A percentile compares a stretch with the other conserved stretches of the same genome.
These are phyloP conservation scores for Hedychridium roseum DNA, from an alignment of 2,888 invertebrate species.

Conservation along the genomic window DNA sequence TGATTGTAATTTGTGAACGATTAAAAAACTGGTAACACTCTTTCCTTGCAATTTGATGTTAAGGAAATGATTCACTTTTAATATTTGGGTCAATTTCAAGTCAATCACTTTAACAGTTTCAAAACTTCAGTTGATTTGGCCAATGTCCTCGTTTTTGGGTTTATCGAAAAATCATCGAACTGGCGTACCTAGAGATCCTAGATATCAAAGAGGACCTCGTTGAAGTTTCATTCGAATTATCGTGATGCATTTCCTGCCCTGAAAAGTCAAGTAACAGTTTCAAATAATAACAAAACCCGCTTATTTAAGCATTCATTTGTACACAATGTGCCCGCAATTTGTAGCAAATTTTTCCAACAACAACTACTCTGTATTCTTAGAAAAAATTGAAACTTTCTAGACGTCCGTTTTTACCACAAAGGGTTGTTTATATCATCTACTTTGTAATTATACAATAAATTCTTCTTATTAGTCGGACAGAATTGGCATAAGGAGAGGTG, in stretches of 20 bases:
- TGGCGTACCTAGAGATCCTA: constrained; percentile 32
- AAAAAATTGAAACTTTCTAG: neutral
- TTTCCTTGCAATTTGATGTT: neutral
- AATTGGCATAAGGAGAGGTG: neutral
- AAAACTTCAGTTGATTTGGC: too few species aligned
- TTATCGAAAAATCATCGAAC: constrained; percentile 24
- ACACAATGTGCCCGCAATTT: too few species aligned
- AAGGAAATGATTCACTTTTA: neutral
- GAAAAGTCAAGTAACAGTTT: constrained; percentile 10
- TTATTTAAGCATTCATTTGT: neutral
- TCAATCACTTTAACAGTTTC: too few species aligned
- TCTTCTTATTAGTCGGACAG: neutral
- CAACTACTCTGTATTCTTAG: neutral
- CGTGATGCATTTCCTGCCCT: constrained; percentile 33
- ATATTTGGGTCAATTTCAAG: neutral
- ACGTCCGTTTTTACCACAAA: neutral
- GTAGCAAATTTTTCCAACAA: neutral
- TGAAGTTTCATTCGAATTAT: constrained; percentile 35
- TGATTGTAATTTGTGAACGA: neutral
- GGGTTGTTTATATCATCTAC: neutral
- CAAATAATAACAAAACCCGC: neutral
- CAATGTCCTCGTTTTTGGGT: neutral
- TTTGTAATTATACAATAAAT: neutral
- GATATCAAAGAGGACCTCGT: constrained; percentile 41
- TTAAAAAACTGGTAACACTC: neutral